Percentiles rank a stretch among this genome's conserved stretches.
Conservation (phyloP, 2,113 vertebrate species). For the Dromaius novaehollandiae region DNA sequence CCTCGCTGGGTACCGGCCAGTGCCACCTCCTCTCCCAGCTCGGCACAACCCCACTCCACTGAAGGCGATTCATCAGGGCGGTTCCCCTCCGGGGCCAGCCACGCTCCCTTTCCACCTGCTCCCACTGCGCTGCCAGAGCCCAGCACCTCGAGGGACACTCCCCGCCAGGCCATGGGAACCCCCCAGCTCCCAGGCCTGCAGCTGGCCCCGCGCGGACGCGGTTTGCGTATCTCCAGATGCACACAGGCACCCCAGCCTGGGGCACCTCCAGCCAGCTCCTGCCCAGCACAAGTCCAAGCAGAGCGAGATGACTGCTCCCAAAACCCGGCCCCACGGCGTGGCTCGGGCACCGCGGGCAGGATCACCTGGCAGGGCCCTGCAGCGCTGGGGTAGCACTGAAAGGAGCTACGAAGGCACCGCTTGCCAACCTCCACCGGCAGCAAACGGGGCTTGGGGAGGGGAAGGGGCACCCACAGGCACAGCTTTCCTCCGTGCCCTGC, state of each 20-base stretch:
- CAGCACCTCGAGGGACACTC: not conserved
- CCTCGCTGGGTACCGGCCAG: not conserved
- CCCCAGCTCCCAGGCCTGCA: not conserved
- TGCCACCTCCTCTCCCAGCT: not conserved
- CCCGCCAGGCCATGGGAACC: rapidly evolving
- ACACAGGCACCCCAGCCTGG: not conserved
- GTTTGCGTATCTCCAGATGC: not conserved
- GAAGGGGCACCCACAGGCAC: not conserved
- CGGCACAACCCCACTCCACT: not conserved
- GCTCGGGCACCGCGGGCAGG: no score
- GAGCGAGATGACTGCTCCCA: not conserved
- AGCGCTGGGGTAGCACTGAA: not conserved
- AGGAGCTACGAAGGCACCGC: not conserved
- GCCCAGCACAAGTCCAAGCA: not conserved
- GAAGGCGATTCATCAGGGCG: not conserved
- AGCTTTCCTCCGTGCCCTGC: not conserved
- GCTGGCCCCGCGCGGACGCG: rapidly evolving
- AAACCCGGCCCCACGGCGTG: no score
- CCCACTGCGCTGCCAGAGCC: no score
- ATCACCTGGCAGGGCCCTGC: no score
- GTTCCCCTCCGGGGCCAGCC: not conserved
- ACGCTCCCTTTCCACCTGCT: not conserved
- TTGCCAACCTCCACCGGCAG: not conserved
- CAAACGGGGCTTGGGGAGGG: no score
- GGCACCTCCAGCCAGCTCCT: not conserved